Conservation (phyloP, 2,113 vertebrate species). For the Rhabdomys dilectus region DNA sequence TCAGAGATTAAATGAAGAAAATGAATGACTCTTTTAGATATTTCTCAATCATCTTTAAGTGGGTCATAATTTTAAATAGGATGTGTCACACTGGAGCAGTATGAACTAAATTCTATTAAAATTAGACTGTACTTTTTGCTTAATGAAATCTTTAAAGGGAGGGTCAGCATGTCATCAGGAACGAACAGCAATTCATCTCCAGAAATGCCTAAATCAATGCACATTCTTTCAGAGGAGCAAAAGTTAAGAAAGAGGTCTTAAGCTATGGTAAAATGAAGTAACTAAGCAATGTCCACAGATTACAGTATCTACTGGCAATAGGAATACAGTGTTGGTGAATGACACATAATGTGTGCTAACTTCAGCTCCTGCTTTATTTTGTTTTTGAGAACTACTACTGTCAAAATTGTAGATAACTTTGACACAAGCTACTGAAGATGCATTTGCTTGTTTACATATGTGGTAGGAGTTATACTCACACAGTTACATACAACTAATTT, state of each 20-base stretch:
- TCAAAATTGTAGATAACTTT: not conserved
- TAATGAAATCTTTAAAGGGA: conserved; percentile 72
- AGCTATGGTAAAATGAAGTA: not conserved
- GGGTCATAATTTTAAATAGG: conserved; percentile 81
- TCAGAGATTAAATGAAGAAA: conserved; percentile 66
- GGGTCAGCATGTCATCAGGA: conserved; percentile 59
- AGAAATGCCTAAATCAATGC: conserved; percentile 35
- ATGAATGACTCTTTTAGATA: conserved; percentile 68
- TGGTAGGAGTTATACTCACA: not conserved
- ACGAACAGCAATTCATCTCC: conserved; percentile 70
- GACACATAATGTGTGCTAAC: not conserved
- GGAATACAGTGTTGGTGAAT: not conserved
- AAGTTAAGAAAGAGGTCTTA: not conserved
- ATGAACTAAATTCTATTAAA: conserved; percentile 76
- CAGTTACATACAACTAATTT: not conserved
- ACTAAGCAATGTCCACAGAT: not conserved
- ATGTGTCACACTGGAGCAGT: conserved; percentile 64
- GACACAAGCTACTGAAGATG: not conserved
- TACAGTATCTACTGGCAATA: not conserved
- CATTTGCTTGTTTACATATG: not conserved
- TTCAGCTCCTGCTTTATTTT: not conserved
- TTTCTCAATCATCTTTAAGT: conserved; percentile 80
- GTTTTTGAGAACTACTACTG: not conserved
- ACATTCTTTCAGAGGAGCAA: conserved; percentile 26
- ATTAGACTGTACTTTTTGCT: conserved; percentile 43